These are phyloP conservation scores for Ichneumoninae sp. DNA, from an alignment of 2,888 invertebrate species.

Conservation along the genomic window DNA sequence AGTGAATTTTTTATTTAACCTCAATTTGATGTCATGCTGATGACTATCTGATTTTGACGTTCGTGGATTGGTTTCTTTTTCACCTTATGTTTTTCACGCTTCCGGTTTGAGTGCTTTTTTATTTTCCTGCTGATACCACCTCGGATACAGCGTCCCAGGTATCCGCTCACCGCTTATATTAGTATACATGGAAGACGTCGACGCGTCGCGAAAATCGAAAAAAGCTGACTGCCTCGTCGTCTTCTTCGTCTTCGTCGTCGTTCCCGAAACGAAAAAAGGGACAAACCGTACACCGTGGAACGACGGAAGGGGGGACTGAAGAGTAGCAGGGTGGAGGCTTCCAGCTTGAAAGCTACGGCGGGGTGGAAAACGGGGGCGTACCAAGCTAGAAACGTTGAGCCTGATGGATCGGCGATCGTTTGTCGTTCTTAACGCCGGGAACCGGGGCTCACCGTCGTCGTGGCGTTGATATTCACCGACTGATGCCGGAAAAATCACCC, in stretches of 20 bases:
- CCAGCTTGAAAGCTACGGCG: constrained; percentile 52
- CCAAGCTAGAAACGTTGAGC: constrained; percentile 77
- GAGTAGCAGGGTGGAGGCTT: constrained; percentile 18
- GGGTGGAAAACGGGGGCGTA: constrained; percentile 58
- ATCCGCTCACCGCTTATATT: constrained; percentile 5
- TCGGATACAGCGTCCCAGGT: constrained; percentile 28
- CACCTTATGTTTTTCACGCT: neutral
- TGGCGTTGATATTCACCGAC: constrained; percentile 83
- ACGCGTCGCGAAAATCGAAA: constrained; percentile 32
- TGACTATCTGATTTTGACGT: neutral
- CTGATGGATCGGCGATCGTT: constrained; percentile 84
- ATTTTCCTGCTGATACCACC: constrained; percentile 1
- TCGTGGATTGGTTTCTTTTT: neutral
- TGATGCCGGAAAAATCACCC: constrained; percentile 84
- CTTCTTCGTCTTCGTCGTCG: constrained; percentile 44
- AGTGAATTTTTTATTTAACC: neutral
- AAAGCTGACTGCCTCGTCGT: constrained; percentile 49
- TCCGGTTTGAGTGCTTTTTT: neutral
- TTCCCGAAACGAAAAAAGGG: constrained; percentile 61
- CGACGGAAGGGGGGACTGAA: constrained; percentile 33
- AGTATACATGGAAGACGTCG: constrained; percentile 12
- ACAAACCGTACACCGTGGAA: constrained; percentile 58
- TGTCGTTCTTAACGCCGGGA: constrained; percentile 83
- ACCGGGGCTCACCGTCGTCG: constrained; percentile 73
- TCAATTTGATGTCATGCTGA: neutral